phyloP scores from a whole-genome alignment of 2,797 vertebrate genomes.

The Cyprinella venusta region DNA sequence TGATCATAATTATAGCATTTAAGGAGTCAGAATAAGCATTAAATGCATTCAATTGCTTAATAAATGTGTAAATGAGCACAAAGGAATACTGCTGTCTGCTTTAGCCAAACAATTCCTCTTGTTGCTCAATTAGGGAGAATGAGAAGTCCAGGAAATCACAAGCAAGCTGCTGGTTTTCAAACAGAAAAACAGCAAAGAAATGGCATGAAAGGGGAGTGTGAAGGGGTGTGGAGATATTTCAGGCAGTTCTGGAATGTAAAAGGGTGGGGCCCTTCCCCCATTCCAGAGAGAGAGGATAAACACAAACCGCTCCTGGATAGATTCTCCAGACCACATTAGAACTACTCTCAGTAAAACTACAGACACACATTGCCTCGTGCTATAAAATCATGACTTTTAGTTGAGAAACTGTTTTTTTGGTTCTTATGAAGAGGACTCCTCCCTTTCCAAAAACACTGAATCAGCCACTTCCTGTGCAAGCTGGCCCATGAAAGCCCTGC shows the following conservation, averaged over 20 bases:
- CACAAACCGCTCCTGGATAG: conserved; percentile 29
- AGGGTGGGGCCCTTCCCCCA: conserved; percentile 69
- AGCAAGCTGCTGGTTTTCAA: conserved; percentile 17
- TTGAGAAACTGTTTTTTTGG: not conserved
- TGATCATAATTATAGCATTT: conserved; percentile 25
- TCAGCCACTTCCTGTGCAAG: conserved; percentile 17
- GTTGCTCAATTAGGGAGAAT: conserved; percentile 2
- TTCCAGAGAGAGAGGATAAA: conserved; percentile 37
- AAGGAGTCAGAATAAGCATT: conserved; percentile 22
- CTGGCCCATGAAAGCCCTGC: conserved; percentile 21
- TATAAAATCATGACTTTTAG: conserved; percentile 18
- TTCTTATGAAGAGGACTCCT: not conserved
- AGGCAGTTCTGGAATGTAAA: conserved; percentile 74
- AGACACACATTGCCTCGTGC: conserved; percentile 25
- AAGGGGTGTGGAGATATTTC: conserved; percentile 63
- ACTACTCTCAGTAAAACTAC: conserved; percentile 55
- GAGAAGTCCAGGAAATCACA: not conserved
- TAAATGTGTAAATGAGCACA: conserved; percentile 26
- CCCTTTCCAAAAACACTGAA: conserved; percentile 21
- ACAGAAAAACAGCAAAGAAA: conserved; percentile 19
- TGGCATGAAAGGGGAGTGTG: conserved; percentile 37
- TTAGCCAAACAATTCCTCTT: conserved; percentile 33
- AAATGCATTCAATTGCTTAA: conserved; percentile 11
- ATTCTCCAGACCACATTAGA: conserved; percentile 46
- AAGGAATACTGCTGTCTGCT: conserved; percentile 8